Percentiles rank a stretch among this genome's conserved stretches.
Evolutionary conservation across 2,797 vertebrate species (phyloP).

Genomic region (Tenualosa ilisha): DNA sequence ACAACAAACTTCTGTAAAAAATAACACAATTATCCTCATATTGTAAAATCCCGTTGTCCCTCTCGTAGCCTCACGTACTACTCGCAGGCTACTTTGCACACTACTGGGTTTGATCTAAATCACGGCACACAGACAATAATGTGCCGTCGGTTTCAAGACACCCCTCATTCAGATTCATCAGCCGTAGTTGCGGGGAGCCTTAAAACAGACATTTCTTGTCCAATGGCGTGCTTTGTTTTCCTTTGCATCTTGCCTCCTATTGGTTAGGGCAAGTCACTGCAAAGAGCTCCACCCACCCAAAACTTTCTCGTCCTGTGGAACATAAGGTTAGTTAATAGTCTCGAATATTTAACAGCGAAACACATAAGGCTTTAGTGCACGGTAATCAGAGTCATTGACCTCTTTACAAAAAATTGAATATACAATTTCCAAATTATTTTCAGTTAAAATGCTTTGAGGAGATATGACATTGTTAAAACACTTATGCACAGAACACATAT

Average conservation of each 20-base stretch:
- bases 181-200: conserved; percentile 64
- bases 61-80: conserved; percentile 15
- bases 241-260: conserved; percentile 66
- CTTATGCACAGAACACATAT: background rate
- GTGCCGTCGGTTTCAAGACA: conserved; percentile 76
- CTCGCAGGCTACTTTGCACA: conserved; percentile 45
- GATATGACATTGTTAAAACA: background rate
- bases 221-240: conserved; percentile 83
- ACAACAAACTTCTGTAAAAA: conserved; percentile 10
- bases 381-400: background rate
- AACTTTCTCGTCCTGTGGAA: conserved; percentile 41
- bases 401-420: background rate
- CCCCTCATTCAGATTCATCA: conserved; percentile 82
- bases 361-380: background rate
- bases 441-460: background rate
- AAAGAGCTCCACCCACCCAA: conserved; percentile 40
- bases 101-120: conserved; percentile 65
- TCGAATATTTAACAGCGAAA: background rate
- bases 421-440: background rate
- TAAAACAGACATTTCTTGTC: conserved; percentile 58
- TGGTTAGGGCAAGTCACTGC: conserved; percentile 63
- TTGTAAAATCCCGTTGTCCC: conserved; percentile 13
- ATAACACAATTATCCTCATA: conserved; percentile 34
- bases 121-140: conserved; percentile 64
- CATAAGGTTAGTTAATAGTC: background rate